Conservation (phyloP, 2,888 invertebrate species). For the Idaea biselata region DNA sequence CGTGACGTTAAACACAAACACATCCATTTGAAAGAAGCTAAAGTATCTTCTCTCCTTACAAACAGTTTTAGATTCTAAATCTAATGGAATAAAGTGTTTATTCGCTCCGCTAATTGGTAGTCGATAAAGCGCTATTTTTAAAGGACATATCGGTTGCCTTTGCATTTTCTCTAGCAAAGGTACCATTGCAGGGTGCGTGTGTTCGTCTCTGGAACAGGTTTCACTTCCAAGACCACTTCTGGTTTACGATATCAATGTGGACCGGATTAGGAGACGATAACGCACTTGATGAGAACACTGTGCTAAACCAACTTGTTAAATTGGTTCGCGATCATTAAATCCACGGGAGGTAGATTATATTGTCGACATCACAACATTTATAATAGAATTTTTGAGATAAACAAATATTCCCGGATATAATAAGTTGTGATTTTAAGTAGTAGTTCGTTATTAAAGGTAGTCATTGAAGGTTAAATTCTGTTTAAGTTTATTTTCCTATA, state of each 20-base stretch:
- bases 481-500: constrained; percentile 64
- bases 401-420: neutral
- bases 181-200: constrained; percentile 59
- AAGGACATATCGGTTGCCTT: constrained; percentile 47
- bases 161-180: constrained; percentile 60
- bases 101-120: constrained; percentile 34
- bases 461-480: constrained; percentile 45
- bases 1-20: constrained; percentile 63
- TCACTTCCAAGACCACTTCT: constrained; percentile 70
- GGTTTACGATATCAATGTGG: constrained; percentile 72
- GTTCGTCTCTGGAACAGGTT: constrained; percentile 70
- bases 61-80: constrained; percentile 44
- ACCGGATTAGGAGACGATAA: constrained; percentile 77
- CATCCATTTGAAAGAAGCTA: constrained; percentile 46
- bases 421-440: neutral
- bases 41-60: constrained; percentile 36
- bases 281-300: constrained; percentile 67
- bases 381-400: neutral
- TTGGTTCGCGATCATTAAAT: constrained; percentile 62
- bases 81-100: constrained; percentile 44
- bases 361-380: neutral
- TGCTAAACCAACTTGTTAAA: constrained; percentile 68
- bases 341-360: constrained; percentile 45
- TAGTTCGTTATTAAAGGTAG: neutral
- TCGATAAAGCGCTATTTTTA: constrained; percentile 41